Evolutionary conservation across 2,888 invertebrate species (phyloP).

Genomic region (Lasioglossum pauxillum): DNA sequence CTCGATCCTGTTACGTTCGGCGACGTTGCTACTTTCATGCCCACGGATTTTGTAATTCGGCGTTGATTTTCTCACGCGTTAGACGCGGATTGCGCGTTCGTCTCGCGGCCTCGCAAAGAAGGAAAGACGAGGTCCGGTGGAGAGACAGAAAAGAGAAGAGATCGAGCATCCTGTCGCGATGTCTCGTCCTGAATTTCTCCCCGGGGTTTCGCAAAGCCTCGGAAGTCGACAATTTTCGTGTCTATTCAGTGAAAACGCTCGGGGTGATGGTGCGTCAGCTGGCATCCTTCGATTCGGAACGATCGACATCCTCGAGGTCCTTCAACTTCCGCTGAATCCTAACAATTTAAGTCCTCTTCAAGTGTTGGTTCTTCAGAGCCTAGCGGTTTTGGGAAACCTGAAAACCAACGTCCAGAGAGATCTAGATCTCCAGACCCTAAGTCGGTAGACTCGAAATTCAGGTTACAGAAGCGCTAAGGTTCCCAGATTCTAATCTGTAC

Average conservation of each 20-base stretch:
- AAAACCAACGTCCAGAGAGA: too few relatives aligned
- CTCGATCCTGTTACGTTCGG: neutral
- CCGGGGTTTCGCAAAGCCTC: constrained; percentile 30
- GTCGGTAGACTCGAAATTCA: neutral
- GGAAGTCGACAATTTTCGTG: constrained; percentile 24
- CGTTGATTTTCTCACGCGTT: constrained; percentile 4
- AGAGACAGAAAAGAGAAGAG: neutral
- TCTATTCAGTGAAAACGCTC: constrained; percentile 1
- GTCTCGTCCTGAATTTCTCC: constrained; percentile 63
- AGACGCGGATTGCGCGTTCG: constrained; percentile 1
- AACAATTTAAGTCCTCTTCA: too few relatives aligned
- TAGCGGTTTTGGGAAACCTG: too few relatives aligned
- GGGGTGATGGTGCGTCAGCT: neutral
- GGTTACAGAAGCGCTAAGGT: neutral
- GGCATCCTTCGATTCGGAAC: neutral
- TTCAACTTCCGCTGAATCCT: too few relatives aligned
- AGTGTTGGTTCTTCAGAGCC: too few relatives aligned
- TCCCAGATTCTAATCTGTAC: neutral
- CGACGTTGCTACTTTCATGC: neutral
- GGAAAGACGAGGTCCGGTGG: neutral
- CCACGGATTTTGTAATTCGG: constrained; percentile 12
- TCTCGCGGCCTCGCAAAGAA: neutral
- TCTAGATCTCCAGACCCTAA: too few relatives aligned
- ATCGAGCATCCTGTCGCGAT: constrained; percentile 18
- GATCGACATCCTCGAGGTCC: neutral